Evolutionary conservation across 2,797 vertebrate genomes (phyloP), one percentile per base, ranked within the genome.

Genomic region (Sebastes alutus): DNA sequence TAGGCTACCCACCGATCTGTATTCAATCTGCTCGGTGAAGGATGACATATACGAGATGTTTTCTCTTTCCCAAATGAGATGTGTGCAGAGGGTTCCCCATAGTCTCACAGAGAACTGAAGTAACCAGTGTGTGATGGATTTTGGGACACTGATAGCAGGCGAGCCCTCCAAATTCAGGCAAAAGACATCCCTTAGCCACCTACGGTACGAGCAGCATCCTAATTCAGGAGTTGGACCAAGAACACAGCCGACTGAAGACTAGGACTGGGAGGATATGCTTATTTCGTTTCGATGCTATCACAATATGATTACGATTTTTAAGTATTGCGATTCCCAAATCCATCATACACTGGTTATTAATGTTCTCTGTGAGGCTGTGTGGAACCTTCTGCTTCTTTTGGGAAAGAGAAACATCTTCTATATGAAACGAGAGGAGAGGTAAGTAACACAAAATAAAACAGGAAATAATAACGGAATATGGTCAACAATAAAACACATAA

Each of bases 111-210:
- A 71, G 54, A 56, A 30, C 71, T 74, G 27, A 52, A n/a, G 60
- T 33, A 65, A 65, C 69, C 27, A 63, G n/a, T 27, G 16, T 78
- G 54, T n/a, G 61, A 60, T 72, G 63, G 70, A 25, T 66, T 64
- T 35, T 67, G 30, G 38, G 23, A 27, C 0, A 6, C 27, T 59
- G 54, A 68, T 62, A 20, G 30, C 35, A 54, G 55, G 55, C 7
- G 16, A 71, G 61, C 14, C 55, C 35, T 54, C 38, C 38, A 72
- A 32, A 42, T 25, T 33, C 54, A 18, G 29, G 1, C 5, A 55
- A 46, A 65, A 68, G 35, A 52, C 42, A 22, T 61, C 65, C 38
- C 65, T 35, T 14, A 27, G 23, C 61, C 33, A 58, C 60, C 58
- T 20, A n/a, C 20, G 4, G 20, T 62, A 12, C 30, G 29, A 67